Evolutionary conservation across 2,113 vertebrate genomes (phyloP), one percentile per base, ranked within the genome.

Genomic region (Antigone vipio): DNA sequence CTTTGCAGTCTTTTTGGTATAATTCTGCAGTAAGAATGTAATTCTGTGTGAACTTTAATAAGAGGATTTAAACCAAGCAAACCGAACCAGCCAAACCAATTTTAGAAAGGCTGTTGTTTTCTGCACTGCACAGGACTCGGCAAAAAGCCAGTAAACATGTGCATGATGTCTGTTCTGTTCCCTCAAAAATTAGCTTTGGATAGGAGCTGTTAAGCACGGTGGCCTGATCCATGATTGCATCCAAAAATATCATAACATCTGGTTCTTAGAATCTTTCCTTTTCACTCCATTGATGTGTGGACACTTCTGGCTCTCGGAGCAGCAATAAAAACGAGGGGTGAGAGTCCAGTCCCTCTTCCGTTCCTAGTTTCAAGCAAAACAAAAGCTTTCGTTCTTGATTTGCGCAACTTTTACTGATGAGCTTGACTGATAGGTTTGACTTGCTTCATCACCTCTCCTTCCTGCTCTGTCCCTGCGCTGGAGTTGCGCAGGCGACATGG

Each of bases 201-300:
- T 56, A 89, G 86, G 69, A 91, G 80, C 52, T 89, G 44, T 49
- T 63, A 72, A 89, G 35, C 52, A 44, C 47, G 55, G 53, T 75
- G 64, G 77, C 35, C 47, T 82, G 80, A 92, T 63, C 68, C 49
- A 12, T 32, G 60, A 68, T 26, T 92, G 49, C 77, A 64, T 84
- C 84, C 84, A 87, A 96, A 95, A 94, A 94, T 85, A 92, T 82
- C 89, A 30, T 72, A 91, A 58, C 86, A 96, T 91, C 89, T 96
- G 93, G 56, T 85, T 91, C 56, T 59, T 64, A 40, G 47, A 44
- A 20, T 18, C 18, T 63, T 86, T 53, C 38, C 62, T 92, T 93
- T 95, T 27, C 75, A 52, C 44, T 85, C 68, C 29, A 2, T 14
- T 81, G 56, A 14, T 29, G 66, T 29, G 58, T 45, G 76, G 69